A percentile compares a stretch with the other conserved stretches of the same genome.
phyloP scores from a whole-genome alignment of 2,113 vertebrate species.

The Siniperca chuatsi region DNA sequence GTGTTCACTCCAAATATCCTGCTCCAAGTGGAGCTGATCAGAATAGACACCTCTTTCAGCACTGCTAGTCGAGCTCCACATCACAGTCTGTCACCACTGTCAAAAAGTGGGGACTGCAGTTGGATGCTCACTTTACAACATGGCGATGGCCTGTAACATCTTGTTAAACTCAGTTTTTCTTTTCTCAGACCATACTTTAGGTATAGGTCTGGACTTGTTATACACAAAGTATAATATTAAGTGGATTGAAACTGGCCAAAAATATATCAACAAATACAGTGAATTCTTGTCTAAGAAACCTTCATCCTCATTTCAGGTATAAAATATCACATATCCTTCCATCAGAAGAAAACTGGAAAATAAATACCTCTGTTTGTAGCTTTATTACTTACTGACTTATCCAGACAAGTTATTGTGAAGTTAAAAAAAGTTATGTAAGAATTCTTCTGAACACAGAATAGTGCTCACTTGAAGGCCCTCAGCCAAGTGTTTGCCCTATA shows the following conservation, averaged over 20 bases:
- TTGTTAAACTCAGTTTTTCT: slow-evolving; percentile 57
- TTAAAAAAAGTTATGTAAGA: background rate
- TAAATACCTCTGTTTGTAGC: background rate
- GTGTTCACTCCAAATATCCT: slow-evolving; percentile 74
- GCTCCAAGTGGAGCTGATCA: slow-evolving; percentile 72
- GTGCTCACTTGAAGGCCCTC: background rate
- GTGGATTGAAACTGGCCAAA: background rate
- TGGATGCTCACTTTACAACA: slow-evolving; percentile 74
- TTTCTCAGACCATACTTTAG: background rate
- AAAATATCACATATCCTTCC: background rate
- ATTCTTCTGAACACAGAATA: background rate
- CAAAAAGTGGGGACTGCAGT: slow-evolving; percentile 59
- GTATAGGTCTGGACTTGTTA: background rate
- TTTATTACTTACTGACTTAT: background rate
- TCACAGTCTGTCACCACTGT: slow-evolving; percentile 75
- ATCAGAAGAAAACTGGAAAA: background rate
- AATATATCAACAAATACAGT: background rate
- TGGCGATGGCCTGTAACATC: slow-evolving; percentile 59
- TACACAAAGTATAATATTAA: background rate
- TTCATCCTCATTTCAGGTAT: background rate
- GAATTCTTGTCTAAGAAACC: background rate
- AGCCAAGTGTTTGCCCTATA: background rate
- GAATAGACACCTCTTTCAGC: slow-evolving; percentile 73
- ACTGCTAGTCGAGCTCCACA: slow-evolving; percentile 56
- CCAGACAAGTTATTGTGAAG: slow-evolving; percentile 2